Base-by-base conservation (phyloP, 2,797 vertebrate species). In the Microhierax caerulescens region DNA sequence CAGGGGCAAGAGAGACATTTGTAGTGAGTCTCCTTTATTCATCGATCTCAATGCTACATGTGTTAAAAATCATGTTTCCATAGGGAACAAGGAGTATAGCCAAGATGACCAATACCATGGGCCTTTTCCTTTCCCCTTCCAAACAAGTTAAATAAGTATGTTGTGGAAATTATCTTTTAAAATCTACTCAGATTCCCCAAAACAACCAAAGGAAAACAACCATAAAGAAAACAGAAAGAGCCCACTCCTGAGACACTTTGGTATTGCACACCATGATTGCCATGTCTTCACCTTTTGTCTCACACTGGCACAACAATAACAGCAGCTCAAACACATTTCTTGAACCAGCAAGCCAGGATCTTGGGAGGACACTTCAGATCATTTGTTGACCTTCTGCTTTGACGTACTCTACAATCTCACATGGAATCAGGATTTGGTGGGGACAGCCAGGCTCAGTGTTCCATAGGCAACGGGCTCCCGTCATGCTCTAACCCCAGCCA, bases 381-480 rank as follows among this genome's bases (percentile, higher is more conserved):
- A 51, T 78, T 92, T 86, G 39, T 24, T 91, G 61, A 90, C 89
- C 73, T 75, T 91, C 83, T 88, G 4, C 94, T 93, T 92, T 94
- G 78, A 95, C 59, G 65, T 83, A 50, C 41, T 74, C 56, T 25
- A n/a, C 79, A 90, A 76, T 93, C 93, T 95, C 85, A 90, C 64
- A 86, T 1, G 6, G 85, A 91, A 92, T 93, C 88, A 76, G 72
- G 54, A 45, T 74, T 79, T 59, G n/a, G 75, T 72, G 75, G 76
- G 80, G 94, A 32, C 0, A 0, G 75, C 75, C 80, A 59, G 47
- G 85, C 91, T 95, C 74, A 11, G 21, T 0, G 64, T 19, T 93
- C 78, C 76, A 57, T 93, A 59, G 36, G 86, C 95, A 79, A 39
- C 1, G 34, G 88, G 84, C 86, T 43, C 41, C 41, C 18, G 41